Evolutionary conservation across 2,888 invertebrate genomes (phyloP).

Genomic region (Ophion ventricosus): DNA sequence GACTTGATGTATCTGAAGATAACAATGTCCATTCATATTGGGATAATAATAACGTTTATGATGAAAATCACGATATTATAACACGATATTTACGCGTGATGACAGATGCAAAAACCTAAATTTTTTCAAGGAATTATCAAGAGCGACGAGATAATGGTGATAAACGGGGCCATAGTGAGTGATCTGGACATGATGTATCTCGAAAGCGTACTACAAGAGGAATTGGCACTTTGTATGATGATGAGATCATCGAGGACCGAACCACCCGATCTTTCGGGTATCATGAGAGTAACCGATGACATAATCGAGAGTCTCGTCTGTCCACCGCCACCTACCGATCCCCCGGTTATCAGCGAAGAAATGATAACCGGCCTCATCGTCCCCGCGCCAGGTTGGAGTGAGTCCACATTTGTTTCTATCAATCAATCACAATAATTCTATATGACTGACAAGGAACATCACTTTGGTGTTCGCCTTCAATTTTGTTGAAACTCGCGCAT

Average conservation of each 20-base stretch:
- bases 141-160: conserved; percentile 99
- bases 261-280: conserved; percentile 86
- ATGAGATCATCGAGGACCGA: conserved; percentile 91
- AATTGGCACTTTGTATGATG: conserved; percentile 97
- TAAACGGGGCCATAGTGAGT: conserved; percentile 98
- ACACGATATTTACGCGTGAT: conserved; percentile 8
- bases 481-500: not conserved
- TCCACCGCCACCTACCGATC: conserved; percentile 97
- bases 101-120: conserved; percentile 26
- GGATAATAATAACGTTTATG: not conserved
- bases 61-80: conserved; percentile 7
- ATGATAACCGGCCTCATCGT: conserved; percentile 98
- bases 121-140: conserved; percentile 93
- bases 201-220: conserved; percentile 97
- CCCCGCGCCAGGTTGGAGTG: conserved; percentile 97
- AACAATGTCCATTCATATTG: not conserved
- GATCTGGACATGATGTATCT: conserved; percentile 99
- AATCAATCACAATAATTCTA: not conserved
- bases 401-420: conserved; percentile 83
- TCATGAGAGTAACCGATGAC: conserved; percentile 95
- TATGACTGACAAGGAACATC: not conserved
- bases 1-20: not conserved
- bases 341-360: conserved; percentile 96
- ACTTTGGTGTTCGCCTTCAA: not conserved
- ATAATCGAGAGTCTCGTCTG: conserved; percentile 98